Evolutionary conservation across 1,140 invertebrate genomes (phyloP), one percentile per base, ranked within the genome.

Genomic region (Euschistus heros): DNA sequence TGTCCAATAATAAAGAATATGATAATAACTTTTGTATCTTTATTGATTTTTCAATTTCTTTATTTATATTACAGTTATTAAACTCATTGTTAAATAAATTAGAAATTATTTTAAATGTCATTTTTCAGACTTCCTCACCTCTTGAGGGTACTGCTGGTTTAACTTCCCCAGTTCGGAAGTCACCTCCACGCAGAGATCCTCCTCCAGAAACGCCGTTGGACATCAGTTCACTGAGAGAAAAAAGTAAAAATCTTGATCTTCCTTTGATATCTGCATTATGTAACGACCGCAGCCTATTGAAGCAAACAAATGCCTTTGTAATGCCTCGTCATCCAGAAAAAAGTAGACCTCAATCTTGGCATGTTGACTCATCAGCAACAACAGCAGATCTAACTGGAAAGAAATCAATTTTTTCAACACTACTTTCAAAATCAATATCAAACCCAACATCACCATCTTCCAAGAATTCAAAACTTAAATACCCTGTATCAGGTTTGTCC

Each of bases 241-340:
- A 92, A 77, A 92, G 89, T 76, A 85, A 87, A 68, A 88, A 92
- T 71, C 76, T 93, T 68, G 91, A 94, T 75, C 77, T 94, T 71
- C 91, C 91, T 17, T 76, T 94, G 30, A 92, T 94, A 71, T 87
- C 89, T 46, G 91, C 91, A 5, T 77, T 94, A 59, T 94, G 91
- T 76, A 93, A 93, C 73, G 91, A 94, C 75, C 81, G 86, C 30
- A 89, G 89, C 46, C 76, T 92, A 66, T 74, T 92, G 52, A 91
- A 90, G 75, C 88, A 91, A 74, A 91, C 88, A 5, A 90, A 91
- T 75, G 87, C 88, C 15, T 88, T 87, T 71, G 86, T 86, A 50
- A 78, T 85, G 76, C 84, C 86, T 30, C 86, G 86, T 73, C 82
- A 84, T 73, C 81, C 90, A 89, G 93, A 81, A 27, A 64, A 66